A percentile compares a stretch with the other conserved stretches of the same genome.
phyloP scores from a whole-genome alignment of 1,140 invertebrate genomes.

The Homarus americanus region DNA sequence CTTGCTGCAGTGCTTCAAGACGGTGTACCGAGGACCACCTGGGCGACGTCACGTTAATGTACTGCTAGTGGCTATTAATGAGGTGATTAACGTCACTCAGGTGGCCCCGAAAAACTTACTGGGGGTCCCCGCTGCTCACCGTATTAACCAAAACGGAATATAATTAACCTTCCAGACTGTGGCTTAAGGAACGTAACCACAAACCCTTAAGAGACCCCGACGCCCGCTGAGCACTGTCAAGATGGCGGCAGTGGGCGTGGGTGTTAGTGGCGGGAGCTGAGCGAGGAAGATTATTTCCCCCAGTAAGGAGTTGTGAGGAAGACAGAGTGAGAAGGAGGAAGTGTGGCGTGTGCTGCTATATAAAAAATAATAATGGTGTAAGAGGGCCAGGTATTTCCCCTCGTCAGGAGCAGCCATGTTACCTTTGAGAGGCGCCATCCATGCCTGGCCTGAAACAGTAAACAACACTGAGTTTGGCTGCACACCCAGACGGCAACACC shows the following conservation, averaged over 20 bases:
- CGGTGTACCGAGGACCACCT: neutral
- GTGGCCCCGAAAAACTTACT: neutral
- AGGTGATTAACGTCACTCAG: neutral
- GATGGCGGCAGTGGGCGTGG: neutral
- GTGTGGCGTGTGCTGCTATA: neutral
- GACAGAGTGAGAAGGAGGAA: conserved; percentile 1
- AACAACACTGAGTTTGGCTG: neutral
- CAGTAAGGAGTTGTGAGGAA: neutral
- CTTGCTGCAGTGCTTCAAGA: neutral
- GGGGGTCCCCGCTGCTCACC: neutral
- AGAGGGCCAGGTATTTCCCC: neutral
- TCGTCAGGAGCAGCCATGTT: neutral
- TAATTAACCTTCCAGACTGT: too few species aligned
- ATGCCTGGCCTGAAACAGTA: neutral
- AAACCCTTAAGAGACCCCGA: too few species aligned
- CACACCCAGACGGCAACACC: neutral
- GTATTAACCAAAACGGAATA: neutral
- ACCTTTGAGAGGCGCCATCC: neutral
- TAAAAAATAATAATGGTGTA: neutral
- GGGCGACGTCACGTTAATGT: neutral
- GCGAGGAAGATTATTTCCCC: neutral
- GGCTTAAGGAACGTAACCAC: too few species aligned
- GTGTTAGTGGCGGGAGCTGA: neutral
- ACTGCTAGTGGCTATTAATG: neutral
- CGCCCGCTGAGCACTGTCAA: neutral